Percentiles rank a stretch among this genome's conserved stretches.
phyloP scores from a whole-genome alignment of 2,888 invertebrate genomes.

The Oligia fasciuncula region DNA sequence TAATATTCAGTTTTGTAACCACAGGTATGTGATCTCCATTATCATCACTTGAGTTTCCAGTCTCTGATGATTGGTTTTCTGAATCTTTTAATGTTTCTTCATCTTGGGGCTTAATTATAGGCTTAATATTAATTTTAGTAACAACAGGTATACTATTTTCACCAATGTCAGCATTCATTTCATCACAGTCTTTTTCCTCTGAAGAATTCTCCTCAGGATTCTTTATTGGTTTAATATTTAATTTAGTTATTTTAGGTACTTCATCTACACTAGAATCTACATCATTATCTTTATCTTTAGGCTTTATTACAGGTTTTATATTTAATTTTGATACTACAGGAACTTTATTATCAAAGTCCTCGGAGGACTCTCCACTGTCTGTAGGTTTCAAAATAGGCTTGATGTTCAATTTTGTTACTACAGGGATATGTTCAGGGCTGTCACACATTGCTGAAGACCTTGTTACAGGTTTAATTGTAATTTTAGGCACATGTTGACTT shows the following conservation, averaged over 20 bases:
- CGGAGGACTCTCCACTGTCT: constrained; percentile 78
- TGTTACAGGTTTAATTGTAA: constrained; percentile 89
- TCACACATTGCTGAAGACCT: constrained; percentile 76
- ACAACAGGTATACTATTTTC: constrained; percentile 87
- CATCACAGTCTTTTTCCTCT: constrained; percentile 87
- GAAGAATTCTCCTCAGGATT: constrained; percentile 84
- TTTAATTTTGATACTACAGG: constrained; percentile 89
- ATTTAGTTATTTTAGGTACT: constrained; percentile 88
- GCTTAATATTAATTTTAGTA: constrained; percentile 89
- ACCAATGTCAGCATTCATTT: constrained; percentile 81
- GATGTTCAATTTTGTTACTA: constrained; percentile 86
- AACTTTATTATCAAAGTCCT: constrained; percentile 82
- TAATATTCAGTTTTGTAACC: constrained; percentile 90
- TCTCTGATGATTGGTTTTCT: constrained; percentile 86
- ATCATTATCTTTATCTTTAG: constrained; percentile 87
- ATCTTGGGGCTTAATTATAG: constrained; percentile 87
- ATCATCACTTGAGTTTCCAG: constrained; percentile 87
- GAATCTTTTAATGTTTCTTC: constrained; percentile 82
- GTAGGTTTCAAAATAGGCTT: constrained; percentile 87
- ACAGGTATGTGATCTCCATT: constrained; percentile 86
- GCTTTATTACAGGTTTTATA: constrained; percentile 88
- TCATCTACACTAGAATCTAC: constrained; percentile 85
- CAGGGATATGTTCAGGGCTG: constrained; percentile 81
- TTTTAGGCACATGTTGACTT: constrained; percentile 88
- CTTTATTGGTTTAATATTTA: constrained; percentile 89